These are phyloP conservation scores for Peromyscus maniculatus DNA, from an alignment of 2,113 vertebrate species.

Conservation along the genomic window DNA sequence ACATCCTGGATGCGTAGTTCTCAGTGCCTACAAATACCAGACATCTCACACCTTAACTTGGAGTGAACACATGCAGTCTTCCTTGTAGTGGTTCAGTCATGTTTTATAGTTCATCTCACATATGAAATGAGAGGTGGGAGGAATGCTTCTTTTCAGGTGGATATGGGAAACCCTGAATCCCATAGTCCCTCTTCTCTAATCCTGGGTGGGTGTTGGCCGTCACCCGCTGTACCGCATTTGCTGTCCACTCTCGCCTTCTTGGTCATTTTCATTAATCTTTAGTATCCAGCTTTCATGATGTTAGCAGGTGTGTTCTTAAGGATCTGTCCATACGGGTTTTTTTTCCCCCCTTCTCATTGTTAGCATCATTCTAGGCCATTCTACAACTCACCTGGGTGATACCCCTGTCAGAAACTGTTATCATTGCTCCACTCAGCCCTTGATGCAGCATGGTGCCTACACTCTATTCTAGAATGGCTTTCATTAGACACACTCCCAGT, in stretches of 20 bases:
- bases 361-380: background rate
- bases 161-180: background rate
- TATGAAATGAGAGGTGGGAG: background rate
- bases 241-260: background rate
- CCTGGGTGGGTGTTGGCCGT: background rate
- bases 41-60: background rate
- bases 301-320: background rate
- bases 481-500: background rate
- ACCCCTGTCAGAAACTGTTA: background rate
- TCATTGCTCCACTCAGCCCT: background rate
- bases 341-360: background rate
- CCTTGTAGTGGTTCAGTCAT: conserved; percentile 15
- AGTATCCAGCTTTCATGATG: background rate
- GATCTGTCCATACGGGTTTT: background rate
- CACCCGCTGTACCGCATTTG: background rate
- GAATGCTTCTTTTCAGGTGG: background rate
- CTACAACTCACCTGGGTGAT: background rate
- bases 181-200: background rate
- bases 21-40: background rate
- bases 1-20: background rate
- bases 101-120: conserved; percentile 54
- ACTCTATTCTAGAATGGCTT: background rate
- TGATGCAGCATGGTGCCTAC: background rate
- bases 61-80: background rate
- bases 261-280: background rate